A percentile compares a stretch with the other conserved stretches of the same genome.
These are phyloP conservation scores for Muscicapa adusta DNA, from an alignment of 2,113 vertebrate genomes.

Conservation along the genomic window DNA sequence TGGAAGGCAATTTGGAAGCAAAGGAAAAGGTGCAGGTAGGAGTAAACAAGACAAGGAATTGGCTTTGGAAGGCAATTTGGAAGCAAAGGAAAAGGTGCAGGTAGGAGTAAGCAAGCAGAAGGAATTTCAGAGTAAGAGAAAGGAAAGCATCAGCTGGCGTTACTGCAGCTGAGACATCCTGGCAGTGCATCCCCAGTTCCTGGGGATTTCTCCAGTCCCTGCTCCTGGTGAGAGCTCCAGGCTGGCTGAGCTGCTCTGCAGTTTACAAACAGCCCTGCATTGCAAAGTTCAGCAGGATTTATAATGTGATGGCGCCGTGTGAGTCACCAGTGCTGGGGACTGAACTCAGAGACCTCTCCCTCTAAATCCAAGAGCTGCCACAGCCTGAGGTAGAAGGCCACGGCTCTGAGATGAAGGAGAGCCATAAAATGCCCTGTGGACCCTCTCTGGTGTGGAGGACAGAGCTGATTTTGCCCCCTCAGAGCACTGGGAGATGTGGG, in stretches of 20 bases:
- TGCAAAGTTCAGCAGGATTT: constrained; percentile 17
- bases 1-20: neutral
- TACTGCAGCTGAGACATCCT: neutral
- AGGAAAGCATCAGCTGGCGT: neutral
- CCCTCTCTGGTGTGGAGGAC: fast-evolving
- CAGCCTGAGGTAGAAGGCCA: neutral
- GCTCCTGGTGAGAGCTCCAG: neutral
- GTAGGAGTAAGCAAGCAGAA: neutral
- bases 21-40: neutral
- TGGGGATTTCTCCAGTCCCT: neutral
- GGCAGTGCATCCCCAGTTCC: neutral
- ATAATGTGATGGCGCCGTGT: fast-evolving
- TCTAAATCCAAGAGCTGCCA: constrained; percentile 14
- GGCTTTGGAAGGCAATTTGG: neutral
- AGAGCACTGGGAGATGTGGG: neutral
- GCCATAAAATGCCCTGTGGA: neutral
- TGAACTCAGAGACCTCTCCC: neutral
- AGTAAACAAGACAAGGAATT: neutral
- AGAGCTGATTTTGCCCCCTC: neutral
- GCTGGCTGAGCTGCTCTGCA: neutral
- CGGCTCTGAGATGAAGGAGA: neutral
- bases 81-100: neutral
- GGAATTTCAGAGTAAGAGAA: neutral
- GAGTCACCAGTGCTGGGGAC: constrained; percentile 4
- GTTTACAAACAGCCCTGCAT: neutral